Base-by-base conservation (phyloP, 2,113 vertebrate species). In the Paramisgurnus dabryanus region DNA sequence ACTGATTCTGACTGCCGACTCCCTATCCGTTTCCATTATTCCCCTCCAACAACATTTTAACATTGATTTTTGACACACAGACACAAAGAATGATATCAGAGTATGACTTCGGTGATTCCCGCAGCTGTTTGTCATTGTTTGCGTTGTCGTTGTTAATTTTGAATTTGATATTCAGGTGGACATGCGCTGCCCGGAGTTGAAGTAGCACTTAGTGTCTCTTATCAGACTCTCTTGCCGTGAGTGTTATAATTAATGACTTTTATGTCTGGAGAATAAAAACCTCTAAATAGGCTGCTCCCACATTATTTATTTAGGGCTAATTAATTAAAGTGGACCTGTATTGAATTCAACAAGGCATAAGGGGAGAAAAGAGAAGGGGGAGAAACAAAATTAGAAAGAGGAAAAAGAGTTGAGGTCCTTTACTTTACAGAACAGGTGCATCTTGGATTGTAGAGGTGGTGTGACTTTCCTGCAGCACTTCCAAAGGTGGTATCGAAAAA, bases 291-390 rank as follows among this genome's bases (percentile, higher is more conserved):
- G 85, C 82, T 89, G 73, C 80, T 84, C 86, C 77, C 85, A 68
- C 89, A 92, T 93, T 91, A 93, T 92, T 93, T 92, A 93, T 93
- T 92, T 92, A 92, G 80, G 84, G 88, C 84, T 92, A 91, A 91
- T 92, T 92, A 92, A 92, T 87, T 91, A 85, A 91, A 91, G 87
- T 88, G 89, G 87, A 91, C 89, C 86, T 92, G 87, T 86, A 89
- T 86, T 91, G 90, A 90, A 91, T 91, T 90, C 86, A 92, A 84
- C 79, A 83, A 85, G 80, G 79, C 61, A 64, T 39, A 55, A 61
- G 40, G 77, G 66, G 79, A 74, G 49, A 53, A 76, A 60, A 77
- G 45, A 53, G 34, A 66, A 15, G 74, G 1, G 61, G 47, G 27
- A 27, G 74, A 77, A 77, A 39, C 27, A 63, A 0, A 75, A 75